Evolutionary conservation across 1,140 invertebrate genomes (phyloP).

Genomic region (Physella acuta): DNA sequence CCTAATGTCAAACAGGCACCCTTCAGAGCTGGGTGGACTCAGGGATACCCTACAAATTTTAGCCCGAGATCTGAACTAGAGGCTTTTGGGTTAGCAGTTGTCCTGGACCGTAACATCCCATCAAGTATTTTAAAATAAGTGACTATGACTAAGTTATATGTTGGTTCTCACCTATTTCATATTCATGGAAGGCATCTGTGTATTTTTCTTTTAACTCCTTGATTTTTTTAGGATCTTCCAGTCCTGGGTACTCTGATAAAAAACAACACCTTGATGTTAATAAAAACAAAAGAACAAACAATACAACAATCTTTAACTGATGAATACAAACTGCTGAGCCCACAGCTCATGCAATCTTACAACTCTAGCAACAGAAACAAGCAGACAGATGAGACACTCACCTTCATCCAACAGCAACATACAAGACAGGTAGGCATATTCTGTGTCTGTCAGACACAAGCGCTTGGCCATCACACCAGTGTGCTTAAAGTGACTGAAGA

Average conservation of each 20-base stretch:
- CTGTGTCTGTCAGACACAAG: slow-evolving; percentile 35
- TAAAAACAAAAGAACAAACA: not conserved
- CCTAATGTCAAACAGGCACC: too few species aligned
- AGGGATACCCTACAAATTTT: too few species aligned
- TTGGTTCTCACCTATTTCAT: slow-evolving; percentile 31
- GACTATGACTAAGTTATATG: too few species aligned
- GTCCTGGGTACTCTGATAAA: slow-evolving; percentile 29
- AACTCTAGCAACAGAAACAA: too few species aligned
- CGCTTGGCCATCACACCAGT: slow-evolving; percentile 37
- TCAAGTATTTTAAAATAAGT: too few species aligned
- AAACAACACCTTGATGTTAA: not conserved
- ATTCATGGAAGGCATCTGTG: slow-evolving; percentile 26
- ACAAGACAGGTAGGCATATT: slow-evolving; percentile 39
- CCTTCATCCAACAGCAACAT: slow-evolving; percentile 37
- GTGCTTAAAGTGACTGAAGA: slow-evolving; percentile 39
- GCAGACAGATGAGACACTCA: slow-evolving; percentile 23
- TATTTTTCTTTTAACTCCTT: slow-evolving; percentile 26
- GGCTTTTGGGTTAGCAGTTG: too few species aligned
- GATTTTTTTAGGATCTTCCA: slow-evolving; percentile 22
- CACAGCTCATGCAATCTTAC: too few species aligned
- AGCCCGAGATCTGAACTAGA: too few species aligned
- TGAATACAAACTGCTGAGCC: too few species aligned
- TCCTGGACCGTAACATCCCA: too few species aligned
- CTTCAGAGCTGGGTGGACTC: too few species aligned
- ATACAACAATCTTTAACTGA: too few species aligned